Evolutionary conservation across 2,888 invertebrate species (phyloP).

Genomic region (Apodemia zela): DNA sequence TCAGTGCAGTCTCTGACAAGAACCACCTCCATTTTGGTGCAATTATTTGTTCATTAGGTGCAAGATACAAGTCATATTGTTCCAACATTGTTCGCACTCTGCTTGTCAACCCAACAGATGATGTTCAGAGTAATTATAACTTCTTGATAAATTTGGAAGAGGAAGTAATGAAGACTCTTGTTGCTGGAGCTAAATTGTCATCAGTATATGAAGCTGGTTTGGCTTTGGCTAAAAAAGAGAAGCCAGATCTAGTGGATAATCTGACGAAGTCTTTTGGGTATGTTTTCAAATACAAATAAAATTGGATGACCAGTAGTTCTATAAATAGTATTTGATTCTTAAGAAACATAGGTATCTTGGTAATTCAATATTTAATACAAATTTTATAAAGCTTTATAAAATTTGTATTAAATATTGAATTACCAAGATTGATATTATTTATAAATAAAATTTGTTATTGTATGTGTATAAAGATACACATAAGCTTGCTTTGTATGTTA

Average conservation of each 20-base stretch:
- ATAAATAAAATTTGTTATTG: no score
- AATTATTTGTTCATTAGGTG: slow-evolving; percentile 96
- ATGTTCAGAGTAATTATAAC: slow-evolving; percentile 92
- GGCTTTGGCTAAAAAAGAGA: slow-evolving; percentile 90
- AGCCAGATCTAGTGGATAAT: slow-evolving; percentile 91
- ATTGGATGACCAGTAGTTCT: no score
- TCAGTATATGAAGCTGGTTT: slow-evolving; percentile 93
- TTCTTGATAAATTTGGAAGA: slow-evolving; percentile 94
- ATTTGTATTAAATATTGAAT: no score
- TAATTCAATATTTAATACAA: no score
- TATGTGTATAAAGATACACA: no score
- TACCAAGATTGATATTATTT: no score
- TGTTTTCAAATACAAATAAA: slow-evolving; percentile 28
- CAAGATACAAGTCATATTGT: slow-evolving; percentile 98
- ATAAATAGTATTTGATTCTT: background rate
- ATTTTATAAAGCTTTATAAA: no score
- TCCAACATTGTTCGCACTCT: slow-evolving; percentile 98
- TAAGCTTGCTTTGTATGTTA: no score
- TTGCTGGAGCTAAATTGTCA: slow-evolving; percentile 90
- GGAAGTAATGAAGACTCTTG: slow-evolving; percentile 91
- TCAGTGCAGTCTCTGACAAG: slow-evolving; percentile 96
- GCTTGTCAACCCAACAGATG: slow-evolving; percentile 94
- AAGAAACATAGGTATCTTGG: background rate
- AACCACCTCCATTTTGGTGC: slow-evolving; percentile 97
- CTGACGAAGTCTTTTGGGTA: slow-evolving; percentile 96